Evolutionary conservation across 2,797 vertebrate species (phyloP), one percentile per base, ranked within the genome.

Genomic region (Euphonia xanthogaster): DNA sequence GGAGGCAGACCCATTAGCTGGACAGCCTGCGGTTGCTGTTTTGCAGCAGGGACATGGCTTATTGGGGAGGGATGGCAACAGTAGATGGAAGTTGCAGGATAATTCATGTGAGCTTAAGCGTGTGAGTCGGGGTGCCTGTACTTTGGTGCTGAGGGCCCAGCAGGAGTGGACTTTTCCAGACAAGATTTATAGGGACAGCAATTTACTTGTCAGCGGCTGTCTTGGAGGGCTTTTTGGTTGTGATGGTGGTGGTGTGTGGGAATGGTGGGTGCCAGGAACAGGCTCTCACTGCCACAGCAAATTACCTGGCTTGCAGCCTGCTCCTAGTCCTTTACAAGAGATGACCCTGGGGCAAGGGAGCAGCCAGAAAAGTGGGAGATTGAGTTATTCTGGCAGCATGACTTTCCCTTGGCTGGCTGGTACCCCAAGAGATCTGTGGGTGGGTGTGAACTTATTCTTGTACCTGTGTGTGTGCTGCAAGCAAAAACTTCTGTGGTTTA

Each of bases 111-210:
- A 82, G 12, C 14, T 23, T 9, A 13, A 22, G 18, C 2, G 3
- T 24, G 15, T 37, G 45, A 6, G 20, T 51, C 0, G 0, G 30
- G 33, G 31, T 0, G 3, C 40, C 33, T 2, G 2, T 0, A 1
- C 44, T 50, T 47, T 5, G 19, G 15, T 76, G 48, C 28, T 28
- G 39, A 51, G 25, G 60, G 40, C 72, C 74, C 22, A 54, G 39
- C 35, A 21, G 25, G 39, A 58, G n/a, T 8, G 8, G 7, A 14
- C 18, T 66, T 81, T 14, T 18, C 25, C 23, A 10, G 20, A 37
- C 0, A 1, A 55, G 18, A 6, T 40, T 7, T 55, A 6, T 27
- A 27, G 55, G 37, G 31, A 22, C 25, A 40, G 31, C 33, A 27
- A 28, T 47, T 79, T n/a, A 10, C 18, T 70, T 51, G n/a, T 58